Base-by-base conservation (phyloP, 2,888 invertebrate species). In the Oscheius onirici region DNA sequence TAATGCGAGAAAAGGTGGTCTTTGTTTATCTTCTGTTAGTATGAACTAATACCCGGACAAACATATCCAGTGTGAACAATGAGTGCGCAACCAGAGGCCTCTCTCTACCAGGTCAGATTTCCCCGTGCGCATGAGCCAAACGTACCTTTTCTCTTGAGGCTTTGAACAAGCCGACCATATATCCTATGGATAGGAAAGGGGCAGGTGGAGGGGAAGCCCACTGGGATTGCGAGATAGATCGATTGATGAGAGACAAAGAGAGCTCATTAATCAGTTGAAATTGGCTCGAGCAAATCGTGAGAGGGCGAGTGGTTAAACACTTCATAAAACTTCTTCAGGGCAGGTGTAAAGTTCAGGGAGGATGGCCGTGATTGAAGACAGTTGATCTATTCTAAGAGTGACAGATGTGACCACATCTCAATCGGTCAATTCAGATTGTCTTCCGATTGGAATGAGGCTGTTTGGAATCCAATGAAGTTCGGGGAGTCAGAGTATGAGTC, bases 91-190 rank as follows among this genome's bases (percentile, higher is more conserved):
- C 6, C 20, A 52, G 51, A 17, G 24, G 55, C n/a, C 13, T 8
- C 55, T 55, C 55, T 20, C 13, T 20, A 15, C 46, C 40, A 58
- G 58, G 58, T 58, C 58, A 41, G 58, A 58, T 58, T 58, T 58
- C 58, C 46, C 5, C 46, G n/a, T 34, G 34, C 34, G 34, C 34
- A 34, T 34, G 34, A 34, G 34, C 34, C 34, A 34, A 34, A 34
- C 34, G 34, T 34, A 34, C 34, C 34, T 34, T 34, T 34, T 34
- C 34, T 34, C 34, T 34, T 34, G 8, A 34, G 3, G 5, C 34
- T 34, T 34, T 34, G 34, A 34, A 8, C 34, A 6, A 34, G 34
- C 34, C 34, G 34, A 34, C 34, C 34, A 34, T 34, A 34, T 34
- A 34, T 34, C 34, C 34, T 34, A 34, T 34, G 34, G 34, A 34